Evolutionary conservation across 1,140 invertebrate species (phyloP).

Genomic region (Hycleus phaleratus): DNA sequence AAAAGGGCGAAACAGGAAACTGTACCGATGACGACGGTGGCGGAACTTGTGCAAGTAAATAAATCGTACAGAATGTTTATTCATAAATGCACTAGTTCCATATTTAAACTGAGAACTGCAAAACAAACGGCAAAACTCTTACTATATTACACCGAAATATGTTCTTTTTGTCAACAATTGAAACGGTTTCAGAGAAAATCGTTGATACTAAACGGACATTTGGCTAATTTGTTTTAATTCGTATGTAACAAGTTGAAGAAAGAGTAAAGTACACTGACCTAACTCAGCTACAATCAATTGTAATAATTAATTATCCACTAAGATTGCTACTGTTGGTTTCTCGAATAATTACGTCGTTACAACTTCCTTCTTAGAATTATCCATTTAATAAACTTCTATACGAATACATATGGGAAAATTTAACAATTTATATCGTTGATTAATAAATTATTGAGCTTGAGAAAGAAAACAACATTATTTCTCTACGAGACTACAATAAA

Average conservation of each 20-base stretch:
- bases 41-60: constrained; percentile 22
- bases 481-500: too few relatives aligned
- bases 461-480: too few relatives aligned
- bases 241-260: not conserved
- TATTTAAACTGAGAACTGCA: constrained; percentile 24
- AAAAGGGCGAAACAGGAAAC: constrained; percentile 31
- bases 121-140: not conserved
- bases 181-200: too few relatives aligned
- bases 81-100: constrained; percentile 35
- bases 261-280: constrained; percentile 11
- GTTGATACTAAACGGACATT: too few relatives aligned
- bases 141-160: not conserved
- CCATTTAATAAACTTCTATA: too few relatives aligned
- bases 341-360: constrained; percentile 8
- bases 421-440: too few relatives aligned
- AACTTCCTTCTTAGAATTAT: not conserved
- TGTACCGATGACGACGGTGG: constrained; percentile 13
- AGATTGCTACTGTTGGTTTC: constrained; percentile 6
- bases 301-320: constrained; percentile 9
- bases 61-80: constrained; percentile 36
- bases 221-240: too few relatives aligned
- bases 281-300: constrained; percentile 6
- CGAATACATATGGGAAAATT: too few relatives aligned
- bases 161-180: too few relatives aligned
- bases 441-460: too few relatives aligned